Evolutionary conservation across 2,113 vertebrate species (phyloP), one percentile per base, ranked within the genome.

Genomic region (Toxotes jaculatrix): DNA sequence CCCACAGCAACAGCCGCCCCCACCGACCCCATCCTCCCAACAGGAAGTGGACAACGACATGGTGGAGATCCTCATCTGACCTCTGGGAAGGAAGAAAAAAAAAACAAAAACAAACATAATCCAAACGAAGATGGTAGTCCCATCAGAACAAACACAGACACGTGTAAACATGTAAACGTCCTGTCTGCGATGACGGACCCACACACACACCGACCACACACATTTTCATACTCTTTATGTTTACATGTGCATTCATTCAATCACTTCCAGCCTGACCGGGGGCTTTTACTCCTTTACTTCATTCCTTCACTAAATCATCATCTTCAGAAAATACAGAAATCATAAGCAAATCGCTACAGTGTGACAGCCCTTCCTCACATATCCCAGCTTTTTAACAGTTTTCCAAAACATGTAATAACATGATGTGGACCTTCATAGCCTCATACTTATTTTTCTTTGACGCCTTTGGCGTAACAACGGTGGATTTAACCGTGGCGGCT

Each of bases 31-130:
- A 1, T 10, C 76, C 17, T 21, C 51, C 19, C 94, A 93, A n/a
- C 93, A 93, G 66, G 95, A 96, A 19, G 74, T 94, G 45, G 95
- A 96, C 84, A 92, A 55, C 1, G 95, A 96, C 77, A 93, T 96
- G 92, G 95, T 96, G 80, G 95, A 96, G 88, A 95, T 96, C 80
- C 95, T 96, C 70, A 96, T 96, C 88, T 96, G 5, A 45, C 23
- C 49, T 59, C n/a, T 17, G 8, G 4, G 27, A 27, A 27, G 27
- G 27, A 27, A 27, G 27, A 27, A 27, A 27, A 27, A 27, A 27
- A 27, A 27, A 27, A 27, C 27, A 27, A 27, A 55, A 36, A 3
- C 53, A 42, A 59, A 5, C 19, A 60, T 56, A 3, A n/a, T 36
- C 7, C 27, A 60, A 42, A 62, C 2, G 7, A 42, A 9, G 32